These are phyloP conservation scores for Falcunculus frontatus DNA, from an alignment of 2,113 vertebrate genomes.

Conservation along the genomic window DNA sequence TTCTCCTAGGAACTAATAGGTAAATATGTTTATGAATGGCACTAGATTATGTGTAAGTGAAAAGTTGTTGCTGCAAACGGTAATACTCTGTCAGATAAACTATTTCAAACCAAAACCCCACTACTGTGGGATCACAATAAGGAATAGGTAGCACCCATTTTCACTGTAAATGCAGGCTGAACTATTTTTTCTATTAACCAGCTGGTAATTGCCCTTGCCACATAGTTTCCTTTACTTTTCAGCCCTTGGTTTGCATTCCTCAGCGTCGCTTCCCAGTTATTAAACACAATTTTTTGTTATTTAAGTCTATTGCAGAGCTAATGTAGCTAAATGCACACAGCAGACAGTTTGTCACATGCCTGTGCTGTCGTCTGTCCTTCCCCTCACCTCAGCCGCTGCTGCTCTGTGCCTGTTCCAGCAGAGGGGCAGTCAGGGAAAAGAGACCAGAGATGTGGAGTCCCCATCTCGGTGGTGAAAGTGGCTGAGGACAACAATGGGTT, in stretches of 20 bases:
- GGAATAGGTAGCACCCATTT: not conserved
- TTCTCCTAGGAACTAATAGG: not conserved
- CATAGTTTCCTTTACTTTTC: slow-evolving; percentile 44
- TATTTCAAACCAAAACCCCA: not conserved
- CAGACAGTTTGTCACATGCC: not conserved
- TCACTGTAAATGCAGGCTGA: not conserved
- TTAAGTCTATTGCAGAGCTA: not conserved
- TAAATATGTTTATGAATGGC: not conserved
- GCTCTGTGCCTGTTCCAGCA: not conserved
- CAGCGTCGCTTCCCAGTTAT: not conserved
- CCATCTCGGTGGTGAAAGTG: not conserved
- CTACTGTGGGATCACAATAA: not conserved
- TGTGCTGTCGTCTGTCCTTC: not conserved
- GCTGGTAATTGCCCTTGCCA: not conserved
- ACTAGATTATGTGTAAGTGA: not conserved
- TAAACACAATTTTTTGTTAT: slow-evolving; percentile 17
- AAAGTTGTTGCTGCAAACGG: not conserved
- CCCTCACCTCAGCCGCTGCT: not conserved
- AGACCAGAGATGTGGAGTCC: not conserved
- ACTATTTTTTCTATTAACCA: not conserved
- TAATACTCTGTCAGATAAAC: not conserved
- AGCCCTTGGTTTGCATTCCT: not conserved
- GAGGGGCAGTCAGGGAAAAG: not conserved
- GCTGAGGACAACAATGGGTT: not conserved
- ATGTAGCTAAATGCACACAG: not conserved